phyloP scores from a whole-genome alignment of 2,888 invertebrate genomes.

The Idaea biselata region DNA sequence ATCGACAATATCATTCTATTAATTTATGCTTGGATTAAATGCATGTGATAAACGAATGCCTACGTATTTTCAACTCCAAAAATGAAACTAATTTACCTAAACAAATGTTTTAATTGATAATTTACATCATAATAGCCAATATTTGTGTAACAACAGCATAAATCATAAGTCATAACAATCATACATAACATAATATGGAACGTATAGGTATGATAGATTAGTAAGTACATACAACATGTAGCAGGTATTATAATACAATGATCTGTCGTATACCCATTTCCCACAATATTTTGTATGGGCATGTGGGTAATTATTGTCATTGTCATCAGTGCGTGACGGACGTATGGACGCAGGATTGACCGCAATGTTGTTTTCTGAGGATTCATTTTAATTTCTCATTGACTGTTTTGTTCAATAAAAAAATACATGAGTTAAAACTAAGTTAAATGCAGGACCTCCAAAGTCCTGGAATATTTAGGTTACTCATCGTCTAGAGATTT shows the following conservation, averaged over 20 bases:
- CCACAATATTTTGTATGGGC: conserved; percentile 45
- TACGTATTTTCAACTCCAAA: background rate
- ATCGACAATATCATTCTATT: too few species aligned
- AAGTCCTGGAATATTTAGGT: background rate
- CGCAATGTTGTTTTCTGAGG: background rate
- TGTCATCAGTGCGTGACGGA: conserved; percentile 66
- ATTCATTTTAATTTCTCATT: background rate
- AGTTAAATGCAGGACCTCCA: too few species aligned
- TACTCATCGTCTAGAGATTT: background rate
- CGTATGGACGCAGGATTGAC: conserved; percentile 38
- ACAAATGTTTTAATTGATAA: background rate
- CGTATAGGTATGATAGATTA: too few species aligned
- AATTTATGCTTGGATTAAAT: too few species aligned
- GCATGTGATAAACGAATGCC: background rate
- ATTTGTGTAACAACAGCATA: too few species aligned
- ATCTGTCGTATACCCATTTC: conserved; percentile 44
- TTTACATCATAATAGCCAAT: background rate
- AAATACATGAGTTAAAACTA: too few species aligned
- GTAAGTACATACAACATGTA: too few species aligned
- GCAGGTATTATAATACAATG: background rate
- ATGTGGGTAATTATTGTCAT: conserved; percentile 45
- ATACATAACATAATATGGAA: background rate
- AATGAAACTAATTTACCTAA: background rate
- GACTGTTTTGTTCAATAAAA: too few species aligned
- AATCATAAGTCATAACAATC: background rate